Conservation (phyloP, 2,888 invertebrate genomes). For the Chrysopilus asiliformis region DNA sequence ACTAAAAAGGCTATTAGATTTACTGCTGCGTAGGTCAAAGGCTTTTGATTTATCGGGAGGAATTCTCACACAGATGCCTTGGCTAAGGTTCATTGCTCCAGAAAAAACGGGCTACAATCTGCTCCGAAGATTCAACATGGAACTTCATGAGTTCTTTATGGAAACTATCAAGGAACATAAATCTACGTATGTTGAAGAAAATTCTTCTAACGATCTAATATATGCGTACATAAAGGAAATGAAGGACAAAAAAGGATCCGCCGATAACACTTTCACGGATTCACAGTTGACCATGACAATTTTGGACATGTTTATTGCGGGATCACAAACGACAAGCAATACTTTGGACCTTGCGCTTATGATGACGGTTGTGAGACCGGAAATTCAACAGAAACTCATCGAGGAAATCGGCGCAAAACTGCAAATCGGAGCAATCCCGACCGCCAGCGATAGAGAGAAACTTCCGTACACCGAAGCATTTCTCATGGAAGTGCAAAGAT, state of each 20-base stretch:
- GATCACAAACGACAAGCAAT: constrained; percentile 48
- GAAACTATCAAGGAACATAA: constrained; percentile 45
- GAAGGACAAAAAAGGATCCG: constrained; percentile 23
- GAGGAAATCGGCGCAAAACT: constrained; percentile 39
- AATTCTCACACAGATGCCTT: constrained; percentile 45
- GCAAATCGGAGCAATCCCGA: constrained; percentile 19
- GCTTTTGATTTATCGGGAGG: constrained; percentile 48
- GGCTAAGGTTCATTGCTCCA: constrained; percentile 48
- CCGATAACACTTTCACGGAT: constrained; percentile 36
- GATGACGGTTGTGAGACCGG: constrained; percentile 43
- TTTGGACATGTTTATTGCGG: constrained; percentile 54
- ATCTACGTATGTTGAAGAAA: constrained; percentile 33
- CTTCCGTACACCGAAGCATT: constrained; percentile 43
- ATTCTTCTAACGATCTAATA: constrained; percentile 43
- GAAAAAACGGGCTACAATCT: constrained; percentile 47
- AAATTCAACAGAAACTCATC: constrained; percentile 44
- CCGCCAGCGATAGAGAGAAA: constrained; percentile 32
- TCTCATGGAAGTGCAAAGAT: constrained; percentile 43
- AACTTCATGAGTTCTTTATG: constrained; percentile 42
- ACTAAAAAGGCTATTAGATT: constrained; percentile 35
- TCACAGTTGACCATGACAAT: constrained; percentile 50
- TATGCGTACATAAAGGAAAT: constrained; percentile 50
- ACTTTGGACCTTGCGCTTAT: constrained; percentile 49
- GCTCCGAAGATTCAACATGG: constrained; percentile 40
- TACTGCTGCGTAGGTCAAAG: constrained; percentile 39